These are phyloP conservation scores for Psittacula derbiana DNA, from an alignment of 2,797 vertebrate genomes.

Conservation along the genomic window DNA sequence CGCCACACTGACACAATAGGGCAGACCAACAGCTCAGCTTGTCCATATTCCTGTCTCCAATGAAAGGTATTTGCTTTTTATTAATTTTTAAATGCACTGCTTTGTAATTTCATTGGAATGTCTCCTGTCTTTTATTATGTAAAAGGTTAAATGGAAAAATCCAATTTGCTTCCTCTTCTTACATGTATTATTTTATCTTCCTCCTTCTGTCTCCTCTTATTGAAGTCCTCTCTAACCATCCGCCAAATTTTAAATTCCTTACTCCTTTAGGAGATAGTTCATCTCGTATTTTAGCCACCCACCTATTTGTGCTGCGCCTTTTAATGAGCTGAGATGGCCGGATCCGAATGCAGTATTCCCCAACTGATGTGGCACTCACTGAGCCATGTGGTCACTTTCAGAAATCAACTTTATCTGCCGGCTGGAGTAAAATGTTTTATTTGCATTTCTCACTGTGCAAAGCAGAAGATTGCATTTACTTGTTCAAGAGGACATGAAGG, in stretches of 20 bases:
- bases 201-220: constrained; percentile 29
- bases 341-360: background rate
- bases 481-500: background rate
- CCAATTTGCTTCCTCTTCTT: constrained; percentile 36
- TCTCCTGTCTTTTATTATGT: constrained; percentile 58
- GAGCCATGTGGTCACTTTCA: background rate
- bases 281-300: background rate
- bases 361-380: background rate
- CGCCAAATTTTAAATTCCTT: background rate
- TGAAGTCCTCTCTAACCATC: background rate
- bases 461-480: background rate
- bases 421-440: background rate
- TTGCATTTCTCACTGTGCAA: background rate
- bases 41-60: background rate
- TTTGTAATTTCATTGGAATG: constrained; percentile 45
- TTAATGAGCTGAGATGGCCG: background rate
- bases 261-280: background rate
- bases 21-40: background rate
- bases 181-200: constrained; percentile 26
- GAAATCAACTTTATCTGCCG: background rate
- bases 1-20: background rate
- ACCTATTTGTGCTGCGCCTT: background rate
- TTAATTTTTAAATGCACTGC: constrained; percentile 20
- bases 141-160: constrained; percentile 56
- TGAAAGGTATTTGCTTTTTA: constrained; percentile 47